Base-by-base conservation (phyloP, 2,797 vertebrate genomes). In the Numenius phaeopus region DNA sequence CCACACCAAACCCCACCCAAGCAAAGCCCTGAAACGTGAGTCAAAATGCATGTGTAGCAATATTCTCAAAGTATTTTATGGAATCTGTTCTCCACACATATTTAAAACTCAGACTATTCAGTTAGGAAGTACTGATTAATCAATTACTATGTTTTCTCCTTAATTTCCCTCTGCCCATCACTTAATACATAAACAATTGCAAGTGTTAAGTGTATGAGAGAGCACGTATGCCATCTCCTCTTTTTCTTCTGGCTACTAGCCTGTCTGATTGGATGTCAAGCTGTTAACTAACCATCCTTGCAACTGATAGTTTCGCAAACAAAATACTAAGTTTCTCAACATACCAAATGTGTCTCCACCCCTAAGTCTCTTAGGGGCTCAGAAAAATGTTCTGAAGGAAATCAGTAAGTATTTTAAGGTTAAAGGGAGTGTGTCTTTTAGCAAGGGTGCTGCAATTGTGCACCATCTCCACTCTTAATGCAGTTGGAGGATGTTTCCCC, bases 201-300 rank as follows among this genome's bases (percentile, higher is more conserved):
- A 81, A 61, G 13, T n/a, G 34, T 50, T 27, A 30, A 10, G 2
- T 71, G 5, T 57, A 7, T 61, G 34, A 61, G 29, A 80, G 37
- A 39, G 5, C 0, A 0, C n/a, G 9, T 49, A 32, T 49, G 23
- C 32, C 7, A 5, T n/a, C 15, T 69, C 3, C 26, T 89, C 22
- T 39, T 70, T 8, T 66, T 92, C 10, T 61, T 32, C 14, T 76
- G 49, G 18, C 49, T 85, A 2, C 9, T 86, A 42, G 47, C 11
- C 30, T 67, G 22, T 29, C 40, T 61, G n/a, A 12, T 37, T 24
- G 17, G 18, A 11, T 78, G 17, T 24, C 4, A 4, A n/a, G 34
- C 73, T 71, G 7, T 78, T 58, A 50, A 69, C 24, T 55, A 70
- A 42, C 26, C 50, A 29, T 20, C 34, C 17, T 42, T 87, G 46